Evolutionary conservation across 2,113 vertebrate genomes (phyloP).

Genomic region (Centropus bengalensis): DNA sequence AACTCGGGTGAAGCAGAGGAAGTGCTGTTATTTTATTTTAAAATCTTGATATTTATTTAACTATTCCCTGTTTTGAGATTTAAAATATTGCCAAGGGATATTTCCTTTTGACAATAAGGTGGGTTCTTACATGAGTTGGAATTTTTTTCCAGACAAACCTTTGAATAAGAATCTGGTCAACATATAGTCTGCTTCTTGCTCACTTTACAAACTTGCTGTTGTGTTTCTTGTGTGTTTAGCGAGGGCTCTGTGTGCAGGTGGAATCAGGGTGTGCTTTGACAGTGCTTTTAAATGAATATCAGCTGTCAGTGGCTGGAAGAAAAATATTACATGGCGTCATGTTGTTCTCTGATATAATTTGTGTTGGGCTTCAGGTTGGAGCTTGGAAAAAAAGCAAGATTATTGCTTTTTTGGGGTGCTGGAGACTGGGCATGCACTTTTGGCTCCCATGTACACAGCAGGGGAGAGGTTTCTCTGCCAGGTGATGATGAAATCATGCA

Average conservation of each 20-base stretch:
- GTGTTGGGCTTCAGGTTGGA: not conserved
- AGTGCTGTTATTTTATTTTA: conserved; percentile 1
- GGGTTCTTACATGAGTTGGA: conserved; percentile 8
- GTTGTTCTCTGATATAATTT: not conserved
- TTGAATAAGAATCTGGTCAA: conserved; percentile 13
- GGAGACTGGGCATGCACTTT: not conserved
- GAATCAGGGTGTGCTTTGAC: not conserved
- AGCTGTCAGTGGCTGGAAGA: not conserved
- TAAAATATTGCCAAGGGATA: conserved; percentile 38
- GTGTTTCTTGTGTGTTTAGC: conserved; percentile 8
- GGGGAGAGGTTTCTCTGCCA: not conserved
- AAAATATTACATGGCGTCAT: not conserved
- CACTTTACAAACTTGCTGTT: not conserved
- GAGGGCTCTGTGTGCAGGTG: not conserved
- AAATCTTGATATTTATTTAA: conserved; percentile 11
- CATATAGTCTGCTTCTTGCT: not conserved
- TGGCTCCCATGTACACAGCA: not conserved
- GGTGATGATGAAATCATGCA: conserved; percentile 12
- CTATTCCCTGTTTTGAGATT: not conserved
- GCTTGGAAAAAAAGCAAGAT: not conserved
- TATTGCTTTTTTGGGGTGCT: not conserved
- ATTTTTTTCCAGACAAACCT: conserved; percentile 38
- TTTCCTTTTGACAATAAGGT: conserved; percentile 10
- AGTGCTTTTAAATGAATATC: not conserved
- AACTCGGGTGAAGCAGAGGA: conserved; percentile 19